These are phyloP conservation scores for Phaedon cochleariae DNA, from an alignment of 2,888 invertebrate species.

Conservation along the genomic window DNA sequence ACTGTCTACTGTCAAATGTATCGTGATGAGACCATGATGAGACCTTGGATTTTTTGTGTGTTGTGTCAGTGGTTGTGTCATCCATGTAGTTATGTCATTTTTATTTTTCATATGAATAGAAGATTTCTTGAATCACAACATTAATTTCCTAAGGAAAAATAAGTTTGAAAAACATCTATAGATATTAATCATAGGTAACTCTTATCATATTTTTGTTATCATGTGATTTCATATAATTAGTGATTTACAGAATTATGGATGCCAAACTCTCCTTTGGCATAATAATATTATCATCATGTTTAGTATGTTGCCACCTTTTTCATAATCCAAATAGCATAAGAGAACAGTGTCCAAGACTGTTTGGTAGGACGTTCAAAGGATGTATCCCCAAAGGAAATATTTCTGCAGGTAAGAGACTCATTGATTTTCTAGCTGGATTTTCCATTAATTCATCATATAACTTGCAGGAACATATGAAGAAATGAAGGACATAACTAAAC, in stretches of 20 bases:
- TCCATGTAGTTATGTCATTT: no score
- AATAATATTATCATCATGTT: constrained; percentile 25
- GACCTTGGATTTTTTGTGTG: no score
- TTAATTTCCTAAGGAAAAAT: no score
- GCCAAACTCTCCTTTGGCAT: constrained; percentile 2
- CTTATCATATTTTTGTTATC: no score
- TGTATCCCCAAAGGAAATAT: constrained; percentile 57
- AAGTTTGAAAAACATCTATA: no score
- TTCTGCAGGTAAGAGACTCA: constrained; percentile 51
- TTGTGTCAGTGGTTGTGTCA: no score
- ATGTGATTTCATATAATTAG: no score
- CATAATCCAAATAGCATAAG: constrained; percentile 38
- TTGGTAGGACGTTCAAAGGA: constrained; percentile 54
- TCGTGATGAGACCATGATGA: no score
- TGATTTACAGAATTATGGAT: neutral
- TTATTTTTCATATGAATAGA: no score
- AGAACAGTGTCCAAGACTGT: constrained; percentile 54
- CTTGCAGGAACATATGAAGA: constrained; percentile 64
- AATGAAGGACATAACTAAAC: constrained; percentile 64
- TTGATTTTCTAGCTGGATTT: neutral
- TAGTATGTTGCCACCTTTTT: constrained; percentile 36
- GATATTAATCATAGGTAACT: no score
- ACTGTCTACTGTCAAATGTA: no score
- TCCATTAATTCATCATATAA: constrained; percentile 26
- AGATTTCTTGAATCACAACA: no score